Conservation (phyloP, 2,113 vertebrate genomes). For the Crotalus tigris region DNA sequence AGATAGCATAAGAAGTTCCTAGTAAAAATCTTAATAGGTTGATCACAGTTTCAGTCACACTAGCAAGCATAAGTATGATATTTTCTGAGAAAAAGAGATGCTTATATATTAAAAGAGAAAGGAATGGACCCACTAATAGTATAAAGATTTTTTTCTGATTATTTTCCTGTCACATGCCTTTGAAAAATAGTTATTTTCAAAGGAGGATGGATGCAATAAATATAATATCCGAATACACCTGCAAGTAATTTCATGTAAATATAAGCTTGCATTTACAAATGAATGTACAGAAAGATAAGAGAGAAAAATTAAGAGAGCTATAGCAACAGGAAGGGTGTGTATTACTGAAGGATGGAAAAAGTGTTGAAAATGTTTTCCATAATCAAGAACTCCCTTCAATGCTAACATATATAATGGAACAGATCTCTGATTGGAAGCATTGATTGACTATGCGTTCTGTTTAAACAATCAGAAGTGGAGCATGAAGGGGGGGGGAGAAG, state of each 20-base stretch:
- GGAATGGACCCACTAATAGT: constrained; percentile 27
- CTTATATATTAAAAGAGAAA: constrained; percentile 48
- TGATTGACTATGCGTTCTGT: background rate
- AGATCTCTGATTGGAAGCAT: background rate
- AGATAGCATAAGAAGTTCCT: constrained; percentile 59
- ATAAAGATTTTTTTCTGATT: constrained; percentile 38
- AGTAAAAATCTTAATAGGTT: constrained; percentile 58
- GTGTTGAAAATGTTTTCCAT: background rate
- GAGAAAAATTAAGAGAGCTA: background rate
- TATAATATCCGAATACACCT: background rate
- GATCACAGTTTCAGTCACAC: constrained; percentile 62
- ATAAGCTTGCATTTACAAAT: constrained; percentile 28
- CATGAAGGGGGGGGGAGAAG: background rate
- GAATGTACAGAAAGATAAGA: background rate
- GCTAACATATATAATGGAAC: background rate
- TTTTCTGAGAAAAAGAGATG: constrained; percentile 39
- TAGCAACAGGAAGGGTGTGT: background rate
- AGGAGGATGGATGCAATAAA: constrained; percentile 33
- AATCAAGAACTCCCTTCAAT: background rate
- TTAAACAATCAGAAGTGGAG: background rate
- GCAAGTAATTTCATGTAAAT: constrained; percentile 21
- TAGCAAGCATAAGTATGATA: constrained; percentile 50
- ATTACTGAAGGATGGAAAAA: background rate
- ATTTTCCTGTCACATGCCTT: constrained; percentile 42
- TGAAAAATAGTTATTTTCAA: constrained; percentile 47